These are phyloP conservation scores for Oryzias woworae DNA, from an alignment of 2,113 vertebrate genomes.

Conservation along the genomic window DNA sequence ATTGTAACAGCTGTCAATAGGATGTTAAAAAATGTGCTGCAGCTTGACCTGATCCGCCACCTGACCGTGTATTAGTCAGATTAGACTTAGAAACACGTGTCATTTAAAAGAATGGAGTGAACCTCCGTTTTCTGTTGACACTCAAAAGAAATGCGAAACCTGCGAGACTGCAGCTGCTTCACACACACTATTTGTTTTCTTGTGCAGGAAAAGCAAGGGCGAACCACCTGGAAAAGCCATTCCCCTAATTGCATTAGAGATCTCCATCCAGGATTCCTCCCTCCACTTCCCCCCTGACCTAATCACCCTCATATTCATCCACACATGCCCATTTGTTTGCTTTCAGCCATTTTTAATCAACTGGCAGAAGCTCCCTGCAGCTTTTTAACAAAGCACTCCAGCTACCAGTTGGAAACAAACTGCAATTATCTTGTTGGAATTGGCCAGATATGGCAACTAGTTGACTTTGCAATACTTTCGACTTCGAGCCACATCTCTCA, in stretches of 20 bases:
- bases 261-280: not conserved
- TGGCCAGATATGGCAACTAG: not conserved
- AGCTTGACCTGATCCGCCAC: too few species aligned
- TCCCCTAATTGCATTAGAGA: conserved; percentile 3
- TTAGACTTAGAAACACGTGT: too few species aligned
- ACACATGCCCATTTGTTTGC: not conserved
- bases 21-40: too few species aligned
- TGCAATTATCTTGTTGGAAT: not conserved
- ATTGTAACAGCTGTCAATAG: too few species aligned
- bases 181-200: not conserved
- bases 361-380: not conserved
- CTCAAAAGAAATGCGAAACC: not conserved
- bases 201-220: not conserved
- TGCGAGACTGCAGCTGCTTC: not conserved
- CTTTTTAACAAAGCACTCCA: not conserved
- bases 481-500: not conserved
- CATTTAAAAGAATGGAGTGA: too few species aligned
- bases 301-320: conserved; percentile 2
- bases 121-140: too few species aligned
- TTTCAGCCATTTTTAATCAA: not conserved
- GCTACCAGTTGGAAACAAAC: not conserved
- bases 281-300: not conserved
- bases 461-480: not conserved
- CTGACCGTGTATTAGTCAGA: too few species aligned
- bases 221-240: conserved; percentile 3